Percentiles rank a stretch among this genome's conserved stretches.
Conservation (phyloP, 2,113 vertebrate species). For the Caloenas nicobarica region DNA sequence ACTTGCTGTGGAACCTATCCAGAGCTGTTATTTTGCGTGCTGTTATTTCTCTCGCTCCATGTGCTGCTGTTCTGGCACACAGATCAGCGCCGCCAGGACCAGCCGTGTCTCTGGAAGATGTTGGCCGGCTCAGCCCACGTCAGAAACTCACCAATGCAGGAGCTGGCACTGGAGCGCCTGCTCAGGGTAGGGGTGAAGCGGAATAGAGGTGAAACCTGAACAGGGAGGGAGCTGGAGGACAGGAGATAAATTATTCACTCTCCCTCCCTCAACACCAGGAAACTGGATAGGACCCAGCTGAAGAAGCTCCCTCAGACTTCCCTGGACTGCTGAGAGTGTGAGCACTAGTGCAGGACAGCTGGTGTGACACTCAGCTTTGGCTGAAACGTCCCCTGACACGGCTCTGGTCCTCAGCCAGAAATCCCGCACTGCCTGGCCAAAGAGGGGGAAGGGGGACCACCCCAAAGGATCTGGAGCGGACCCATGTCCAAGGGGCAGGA, state of each 20-base stretch:
- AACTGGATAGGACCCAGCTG: not conserved
- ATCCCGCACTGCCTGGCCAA: not conserved
- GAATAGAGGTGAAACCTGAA: not conserved
- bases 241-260: constrained; percentile 29
- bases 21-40: not conserved
- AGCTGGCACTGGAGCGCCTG: not conserved
- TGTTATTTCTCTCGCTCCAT: not conserved
- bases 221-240: not conserved
- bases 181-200: not conserved
- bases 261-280: rapidly evolving
- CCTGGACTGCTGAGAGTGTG: not conserved
- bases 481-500: not conserved
- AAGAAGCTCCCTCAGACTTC: not conserved
- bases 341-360: not conserved
- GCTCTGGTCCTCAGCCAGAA: not conserved
- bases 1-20: not conserved
- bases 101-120: not conserved
- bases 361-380: rapidly evolving
- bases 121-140: not conserved
- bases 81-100: not conserved
- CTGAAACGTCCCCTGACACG: rapidly evolving
- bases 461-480: not conserved
- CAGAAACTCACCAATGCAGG: not conserved
- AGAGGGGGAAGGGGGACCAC: not conserved
- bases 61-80: not conserved